Percentiles rank a stretch among this genome's conserved stretches.
Conservation (phyloP, 2,888 invertebrate genomes). For the Reticulitermes lucifugus region DNA sequence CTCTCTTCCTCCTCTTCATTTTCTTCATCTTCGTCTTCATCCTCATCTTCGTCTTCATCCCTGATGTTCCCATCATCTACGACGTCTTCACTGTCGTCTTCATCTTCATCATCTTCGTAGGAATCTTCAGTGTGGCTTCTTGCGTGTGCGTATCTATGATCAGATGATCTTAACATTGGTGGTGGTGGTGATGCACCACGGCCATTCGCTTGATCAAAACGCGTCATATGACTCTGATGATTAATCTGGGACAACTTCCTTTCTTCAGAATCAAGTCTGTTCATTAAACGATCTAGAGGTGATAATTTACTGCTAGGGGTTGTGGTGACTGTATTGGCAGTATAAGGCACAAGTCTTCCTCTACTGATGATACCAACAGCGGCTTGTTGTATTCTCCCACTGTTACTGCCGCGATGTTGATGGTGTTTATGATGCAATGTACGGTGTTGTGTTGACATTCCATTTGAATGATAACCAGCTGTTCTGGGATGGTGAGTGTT, state of each 20-base stretch:
- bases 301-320: background rate
- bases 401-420: background rate
- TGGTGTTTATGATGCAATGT: slow-evolving; percentile 1
- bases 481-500: background rate
- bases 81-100: background rate
- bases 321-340: background rate
- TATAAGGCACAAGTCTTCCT: background rate
- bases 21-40: background rate
- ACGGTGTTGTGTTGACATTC: background rate
- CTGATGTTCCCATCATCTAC: background rate
- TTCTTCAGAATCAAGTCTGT: slow-evolving; percentile 10
- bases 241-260: background rate
- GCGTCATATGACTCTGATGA: background rate
- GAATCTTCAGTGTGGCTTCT: background rate
- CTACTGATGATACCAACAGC: slow-evolving; percentile 27
- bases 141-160: background rate
- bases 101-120: slow-evolving; percentile 17
- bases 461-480: background rate
- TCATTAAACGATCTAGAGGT: slow-evolving; percentile 8
- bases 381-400: background rate
- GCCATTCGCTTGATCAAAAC: background rate
- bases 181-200: background rate
- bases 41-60: background rate
- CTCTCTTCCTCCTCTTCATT: background rate
- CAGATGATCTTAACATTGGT: background rate